Conservation (phyloP, 2,888 invertebrate species). For the Thymelicus sylvestris region DNA sequence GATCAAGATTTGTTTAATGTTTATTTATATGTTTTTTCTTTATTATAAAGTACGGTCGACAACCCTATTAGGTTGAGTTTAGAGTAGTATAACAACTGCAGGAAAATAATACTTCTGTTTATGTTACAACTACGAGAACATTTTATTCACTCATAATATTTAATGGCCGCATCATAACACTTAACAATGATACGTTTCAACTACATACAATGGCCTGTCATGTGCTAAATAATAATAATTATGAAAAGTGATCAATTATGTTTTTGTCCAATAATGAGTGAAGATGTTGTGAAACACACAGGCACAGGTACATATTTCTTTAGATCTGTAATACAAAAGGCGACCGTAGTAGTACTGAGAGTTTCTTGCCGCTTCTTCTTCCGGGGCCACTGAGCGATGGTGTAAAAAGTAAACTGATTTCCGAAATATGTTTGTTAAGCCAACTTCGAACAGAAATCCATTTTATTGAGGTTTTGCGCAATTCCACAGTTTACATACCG, state of each 20-base stretch:
- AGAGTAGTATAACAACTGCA: neutral
- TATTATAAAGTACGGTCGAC: neutral
- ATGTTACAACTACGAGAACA: neutral
- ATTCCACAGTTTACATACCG: too few relatives aligned
- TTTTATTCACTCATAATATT: neutral
- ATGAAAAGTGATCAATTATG: constrained; percentile 6
- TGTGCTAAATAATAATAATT: neutral
- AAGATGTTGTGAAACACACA: neutral
- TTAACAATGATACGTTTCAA: neutral
- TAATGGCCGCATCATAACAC: neutral
- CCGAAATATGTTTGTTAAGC: too few relatives aligned
- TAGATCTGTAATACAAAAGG: too few relatives aligned
- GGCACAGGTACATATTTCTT: too few relatives aligned
- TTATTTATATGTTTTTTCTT: neutral
- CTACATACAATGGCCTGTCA: neutral
- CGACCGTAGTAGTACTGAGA: too few relatives aligned
- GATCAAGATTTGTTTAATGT: neutral
- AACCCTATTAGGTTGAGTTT: neutral
- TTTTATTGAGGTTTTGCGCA: too few relatives aligned
- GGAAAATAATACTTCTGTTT: neutral
- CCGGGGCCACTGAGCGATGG: too few relatives aligned
- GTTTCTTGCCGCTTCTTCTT: too few relatives aligned
- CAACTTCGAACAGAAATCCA: too few relatives aligned
- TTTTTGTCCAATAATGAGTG: neutral
- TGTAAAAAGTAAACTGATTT: too few relatives aligned